Evolutionary conservation across 35 echinoderm and acorn worm genomes (phyloP), one percentile per base, ranked within the genome.

Genomic region (Nesometra sesokonis): DNA sequence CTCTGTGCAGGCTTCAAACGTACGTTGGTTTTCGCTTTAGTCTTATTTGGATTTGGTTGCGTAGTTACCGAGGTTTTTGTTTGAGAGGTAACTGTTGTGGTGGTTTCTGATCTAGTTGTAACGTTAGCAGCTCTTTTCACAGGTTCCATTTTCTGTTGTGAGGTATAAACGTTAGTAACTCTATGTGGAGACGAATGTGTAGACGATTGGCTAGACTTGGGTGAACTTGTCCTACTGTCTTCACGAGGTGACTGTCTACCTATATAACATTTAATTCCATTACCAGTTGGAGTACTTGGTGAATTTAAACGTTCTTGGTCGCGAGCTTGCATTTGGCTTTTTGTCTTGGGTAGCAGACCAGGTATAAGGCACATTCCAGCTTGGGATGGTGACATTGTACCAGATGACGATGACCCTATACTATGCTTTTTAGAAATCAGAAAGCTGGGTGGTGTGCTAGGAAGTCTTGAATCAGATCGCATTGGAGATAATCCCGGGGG

Each of bases 361-460:
- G 94, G 94, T 31, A 93, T 81, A 76, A 90, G 86, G 80, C 23
- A 89, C 36, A 76, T 91, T 87, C 34, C 87, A 86, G 3, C 87
- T 87, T 19, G 93, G 82, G 47, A 95, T 88, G 13, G 93, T 90
- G 31, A 92, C 87, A 82, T 89, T 95, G 77, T 88, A n/a, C 81
- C 82, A 52, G 89, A 89, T 31, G 86, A 87, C 32, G 87, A 80
- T 11, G 82, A 83, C 0, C 84, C 80, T 34, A 84, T 80, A 34
- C 89, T 94, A 13, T 92, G 91, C 76, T 95, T 87, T 47, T 95
- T 95, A 80, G 93, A 87, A 57, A 95, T 57, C 17, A 95, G 90
- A 78, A 95, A 95, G 29, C 93, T 90, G 17, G 90, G 87, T 5
- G 93, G 93, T 34, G 93, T 87, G 57, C 43, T 92, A 13, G 93